Percentiles rank a stretch among this genome's conserved stretches.
Evolutionary conservation across 2,797 vertebrate species (phyloP).

Genomic region (Epinephelus malabaricus): DNA sequence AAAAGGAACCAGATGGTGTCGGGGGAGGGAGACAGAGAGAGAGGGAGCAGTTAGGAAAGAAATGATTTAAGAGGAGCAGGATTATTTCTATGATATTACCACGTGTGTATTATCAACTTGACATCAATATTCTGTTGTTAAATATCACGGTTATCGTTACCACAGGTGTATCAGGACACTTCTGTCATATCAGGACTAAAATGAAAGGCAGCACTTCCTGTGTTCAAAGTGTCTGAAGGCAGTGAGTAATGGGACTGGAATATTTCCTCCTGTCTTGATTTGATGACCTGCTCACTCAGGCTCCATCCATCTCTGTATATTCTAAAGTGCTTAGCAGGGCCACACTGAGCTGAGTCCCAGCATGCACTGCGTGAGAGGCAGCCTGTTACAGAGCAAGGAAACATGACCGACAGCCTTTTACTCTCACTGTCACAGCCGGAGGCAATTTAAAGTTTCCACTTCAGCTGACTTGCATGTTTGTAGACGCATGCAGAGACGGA

Average conservation of each 20-base stretch:
- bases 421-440: neutral
- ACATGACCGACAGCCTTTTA: conserved; percentile 42
- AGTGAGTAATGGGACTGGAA: neutral
- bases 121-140: no score
- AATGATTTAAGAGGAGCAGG: no score
- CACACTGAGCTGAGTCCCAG: conserved; percentile 17
- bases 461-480: conserved; percentile 34
- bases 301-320: neutral
- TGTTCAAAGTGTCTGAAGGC: neutral
- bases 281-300: neutral
- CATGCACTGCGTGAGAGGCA: conserved; percentile 8
- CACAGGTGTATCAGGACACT: no score
- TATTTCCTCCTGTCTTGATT: neutral
- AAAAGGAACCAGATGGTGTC: no score
- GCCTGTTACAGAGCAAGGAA: conserved; percentile 31
- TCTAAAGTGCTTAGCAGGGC: neutral
- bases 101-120: no score
- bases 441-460: conserved; percentile 68
- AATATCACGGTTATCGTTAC: no score
- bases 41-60: no score
- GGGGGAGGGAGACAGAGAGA: no score
- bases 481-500: neutral
- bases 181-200: no score
- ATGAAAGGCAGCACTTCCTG: no score
- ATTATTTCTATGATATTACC: no score